Evolutionary conservation across 2,888 invertebrate species (phyloP).

Genomic region (Alitta virens): DNA sequence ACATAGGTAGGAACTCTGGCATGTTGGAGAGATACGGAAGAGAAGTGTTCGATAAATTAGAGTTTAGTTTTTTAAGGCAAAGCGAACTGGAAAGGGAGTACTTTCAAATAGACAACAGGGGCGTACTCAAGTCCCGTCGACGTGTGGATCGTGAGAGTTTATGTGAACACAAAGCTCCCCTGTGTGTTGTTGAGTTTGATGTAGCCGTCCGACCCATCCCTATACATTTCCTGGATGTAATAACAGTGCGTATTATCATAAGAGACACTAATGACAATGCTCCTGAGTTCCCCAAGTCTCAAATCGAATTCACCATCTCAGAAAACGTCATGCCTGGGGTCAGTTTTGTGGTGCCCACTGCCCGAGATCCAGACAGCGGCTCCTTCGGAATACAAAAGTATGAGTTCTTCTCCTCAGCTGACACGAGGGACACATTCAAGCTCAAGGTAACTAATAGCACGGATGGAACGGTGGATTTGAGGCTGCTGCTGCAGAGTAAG

Average conservation of each 20-base stretch:
- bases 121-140: slow-evolving; percentile 23
- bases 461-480: slow-evolving; percentile 6
- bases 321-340: slow-evolving; percentile 20
- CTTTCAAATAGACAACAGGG: slow-evolving; percentile 26
- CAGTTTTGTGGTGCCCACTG: slow-evolving; percentile 17
- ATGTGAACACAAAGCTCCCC: slow-evolving; percentile 24
- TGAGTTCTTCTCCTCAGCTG: background rate
- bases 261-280: slow-evolving; percentile 30
- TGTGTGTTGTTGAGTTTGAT: slow-evolving; percentile 23
- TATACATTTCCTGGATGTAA: slow-evolving; percentile 21
- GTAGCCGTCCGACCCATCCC: slow-evolving; percentile 25
- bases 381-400: slow-evolving; percentile 10
- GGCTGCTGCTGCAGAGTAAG: background rate
- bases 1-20: slow-evolving; percentile 12
- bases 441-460: slow-evolving; percentile 1
- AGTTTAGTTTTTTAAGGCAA: slow-evolving; percentile 14
- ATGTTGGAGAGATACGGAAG: slow-evolving; percentile 3
- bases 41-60: background rate
- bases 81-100: slow-evolving; percentile 1
- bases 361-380: slow-evolving; percentile 14
- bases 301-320: slow-evolving; percentile 13
- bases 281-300: slow-evolving; percentile 23
- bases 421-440: slow-evolving; percentile 3
- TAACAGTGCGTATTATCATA: slow-evolving; percentile 25
- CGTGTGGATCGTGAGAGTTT: slow-evolving; percentile 28